These are phyloP conservation scores for Agrypnus murinus DNA, from an alignment of 2,888 invertebrate genomes.

Conservation along the genomic window DNA sequence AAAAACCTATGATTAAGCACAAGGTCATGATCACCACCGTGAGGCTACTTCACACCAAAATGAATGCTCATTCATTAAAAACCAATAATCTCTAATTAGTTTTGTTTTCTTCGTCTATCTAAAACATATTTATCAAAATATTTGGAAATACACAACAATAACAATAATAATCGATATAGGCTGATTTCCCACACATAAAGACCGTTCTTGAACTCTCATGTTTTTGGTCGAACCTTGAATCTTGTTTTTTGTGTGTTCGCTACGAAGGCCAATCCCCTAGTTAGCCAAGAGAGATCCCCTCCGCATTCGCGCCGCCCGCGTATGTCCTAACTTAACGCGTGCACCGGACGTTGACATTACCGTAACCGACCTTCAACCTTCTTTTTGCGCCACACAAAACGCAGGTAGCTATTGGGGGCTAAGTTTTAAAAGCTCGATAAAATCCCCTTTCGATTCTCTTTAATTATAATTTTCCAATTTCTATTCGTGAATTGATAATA, in stretches of 20 bases:
- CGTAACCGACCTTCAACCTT: constrained; percentile 71
- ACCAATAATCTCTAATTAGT: background rate
- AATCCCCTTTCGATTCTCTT: background rate
- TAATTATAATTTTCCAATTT: background rate
- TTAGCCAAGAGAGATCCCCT: constrained; percentile 49
- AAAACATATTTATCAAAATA: too few species aligned
- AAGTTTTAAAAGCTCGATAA: background rate
- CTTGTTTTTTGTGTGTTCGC: constrained; percentile 56
- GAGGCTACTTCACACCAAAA: too few species aligned
- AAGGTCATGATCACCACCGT: constrained; percentile 17
- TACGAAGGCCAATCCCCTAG: constrained; percentile 63
- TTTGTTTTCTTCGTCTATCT: background rate
- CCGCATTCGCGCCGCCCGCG: constrained; percentile 47
- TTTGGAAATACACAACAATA: too few species aligned
- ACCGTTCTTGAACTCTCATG: constrained; percentile 51
- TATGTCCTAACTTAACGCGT: constrained; percentile 56
- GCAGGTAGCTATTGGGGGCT: constrained; percentile 57
- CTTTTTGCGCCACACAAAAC: constrained; percentile 64
- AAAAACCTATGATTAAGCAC: background rate
- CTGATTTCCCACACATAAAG: constrained; percentile 45
- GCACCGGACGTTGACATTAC: constrained; percentile 69
- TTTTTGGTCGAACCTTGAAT: constrained; percentile 59
- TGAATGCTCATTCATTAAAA: too few species aligned
- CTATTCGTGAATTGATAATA: constrained; percentile 17
- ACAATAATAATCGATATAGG: constrained; percentile 17